A percentile compares a stretch with the other conserved stretches of the same genome.
phyloP scores from a whole-genome alignment of 1,140 invertebrate genomes.

The Nixonia krombeini region DNA sequence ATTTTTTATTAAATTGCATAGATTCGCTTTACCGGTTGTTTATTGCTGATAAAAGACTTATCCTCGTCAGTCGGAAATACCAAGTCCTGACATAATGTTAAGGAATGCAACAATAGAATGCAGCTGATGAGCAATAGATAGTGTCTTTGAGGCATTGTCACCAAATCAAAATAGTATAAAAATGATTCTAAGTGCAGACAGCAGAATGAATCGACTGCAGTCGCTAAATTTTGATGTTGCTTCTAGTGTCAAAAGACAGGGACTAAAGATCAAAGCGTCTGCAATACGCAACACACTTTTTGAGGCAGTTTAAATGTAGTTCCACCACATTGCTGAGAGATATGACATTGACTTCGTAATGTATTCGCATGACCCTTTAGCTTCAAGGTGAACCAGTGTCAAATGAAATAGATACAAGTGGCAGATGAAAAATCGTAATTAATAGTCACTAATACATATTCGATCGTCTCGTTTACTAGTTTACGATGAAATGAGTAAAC shows the following conservation, averaged over 20 bases:
- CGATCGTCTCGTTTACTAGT: no score
- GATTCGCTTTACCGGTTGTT: background rate
- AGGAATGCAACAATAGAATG: background rate
- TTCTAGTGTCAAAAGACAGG: no score
- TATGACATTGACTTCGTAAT: no score
- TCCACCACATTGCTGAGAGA: no score
- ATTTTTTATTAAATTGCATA: background rate
- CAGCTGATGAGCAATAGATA: background rate
- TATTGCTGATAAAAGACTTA: background rate
- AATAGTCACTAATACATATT: no score
- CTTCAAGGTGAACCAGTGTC: slow-evolving; percentile 38
- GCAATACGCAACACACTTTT: no score
- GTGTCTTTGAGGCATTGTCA: background rate
- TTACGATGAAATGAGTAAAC: no score
- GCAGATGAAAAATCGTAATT: no score
- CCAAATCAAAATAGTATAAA: background rate
- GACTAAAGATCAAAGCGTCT: no score
- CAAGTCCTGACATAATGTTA: slow-evolving; percentile 46
- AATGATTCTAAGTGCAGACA: background rate
- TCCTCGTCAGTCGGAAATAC: slow-evolving; percentile 45
- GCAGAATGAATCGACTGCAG: no score
- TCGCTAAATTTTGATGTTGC: no score
- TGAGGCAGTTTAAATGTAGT: no score
- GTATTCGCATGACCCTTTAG: background rate
- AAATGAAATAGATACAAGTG: slow-evolving; percentile 23